Evolutionary conservation across 1,140 invertebrate genomes (phyloP).

Genomic region (Lycorma delicatula): DNA sequence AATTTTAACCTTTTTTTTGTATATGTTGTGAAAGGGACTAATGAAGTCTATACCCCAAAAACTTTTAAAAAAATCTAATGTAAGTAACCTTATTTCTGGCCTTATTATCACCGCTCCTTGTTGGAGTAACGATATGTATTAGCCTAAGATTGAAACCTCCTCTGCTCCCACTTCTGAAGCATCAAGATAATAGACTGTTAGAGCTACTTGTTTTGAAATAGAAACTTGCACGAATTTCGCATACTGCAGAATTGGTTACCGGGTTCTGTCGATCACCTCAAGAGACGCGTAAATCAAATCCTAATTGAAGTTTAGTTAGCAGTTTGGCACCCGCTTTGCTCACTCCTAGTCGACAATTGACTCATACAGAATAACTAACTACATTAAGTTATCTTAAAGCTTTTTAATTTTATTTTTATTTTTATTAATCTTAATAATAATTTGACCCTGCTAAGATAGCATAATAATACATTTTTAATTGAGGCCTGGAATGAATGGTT

Average conservation of each 20-base stretch:
- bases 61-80: too few species aligned
- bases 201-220: conserved; percentile 82
- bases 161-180: conserved; percentile 38
- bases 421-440: conserved; percentile 89
- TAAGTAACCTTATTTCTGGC: too few species aligned
- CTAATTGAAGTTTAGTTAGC: conserved; percentile 60
- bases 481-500: too few species aligned
- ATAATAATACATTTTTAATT: too few species aligned
- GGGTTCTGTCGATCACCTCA: conserved; percentile 83
- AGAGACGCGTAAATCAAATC: conserved; percentile 67
- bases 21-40: too few species aligned
- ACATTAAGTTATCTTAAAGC: conserved; percentile 88
- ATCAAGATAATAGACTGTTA: conserved; percentile 50
- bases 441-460: too few species aligned
- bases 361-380: conserved; percentile 91
- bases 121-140: conserved; percentile 58
- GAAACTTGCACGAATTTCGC: conserved; percentile 66
- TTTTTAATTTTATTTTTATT: conserved; percentile 93
- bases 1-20: too few species aligned
- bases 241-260: conserved; percentile 68
- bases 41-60: too few species aligned
- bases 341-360: conserved; percentile 71
- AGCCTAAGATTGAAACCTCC: conserved; percentile 52
- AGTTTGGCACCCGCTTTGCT: conserved; percentile 52
- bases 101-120: conserved; percentile 12